These are phyloP conservation scores for Schizaphis graminum DNA, from an alignment of 2,888 invertebrate genomes.

Conservation along the genomic window DNA sequence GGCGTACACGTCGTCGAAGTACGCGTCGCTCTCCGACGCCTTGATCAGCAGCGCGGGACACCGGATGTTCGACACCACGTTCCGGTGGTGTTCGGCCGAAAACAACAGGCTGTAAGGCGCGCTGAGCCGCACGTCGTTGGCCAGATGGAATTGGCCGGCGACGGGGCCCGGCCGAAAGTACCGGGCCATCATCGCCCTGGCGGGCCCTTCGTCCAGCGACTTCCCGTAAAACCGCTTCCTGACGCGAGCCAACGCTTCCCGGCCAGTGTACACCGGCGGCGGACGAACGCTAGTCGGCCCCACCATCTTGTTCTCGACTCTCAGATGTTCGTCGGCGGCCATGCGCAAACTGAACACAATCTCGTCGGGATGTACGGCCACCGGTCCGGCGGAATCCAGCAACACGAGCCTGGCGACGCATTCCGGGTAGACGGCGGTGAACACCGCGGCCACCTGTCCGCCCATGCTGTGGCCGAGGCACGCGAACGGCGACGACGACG, in stretches of 20 bases:
- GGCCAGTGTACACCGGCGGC: conserved; percentile 68
- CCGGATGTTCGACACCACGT: not conserved
- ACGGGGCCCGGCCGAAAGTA: not conserved
- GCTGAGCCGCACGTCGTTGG: conserved; percentile 14
- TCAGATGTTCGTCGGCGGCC: conserved; percentile 66
- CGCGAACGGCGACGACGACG: conserved; percentile 74
- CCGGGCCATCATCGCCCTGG: conserved; percentile 35
- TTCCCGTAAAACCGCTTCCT: conserved; percentile 66
- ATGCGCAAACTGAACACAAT: conserved; percentile 64
- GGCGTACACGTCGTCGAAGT: not conserved
- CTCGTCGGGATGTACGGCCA: conserved; percentile 47
- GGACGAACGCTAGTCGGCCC: not conserved
- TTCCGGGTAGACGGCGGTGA: conserved; percentile 66
- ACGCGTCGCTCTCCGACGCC: conserved; percentile 18
- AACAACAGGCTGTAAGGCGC: conserved; percentile 31
- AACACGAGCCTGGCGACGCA: conserved; percentile 56
- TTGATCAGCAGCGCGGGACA: conserved; percentile 44
- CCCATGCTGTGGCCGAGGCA: conserved; percentile 78
- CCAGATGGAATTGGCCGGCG: not conserved
- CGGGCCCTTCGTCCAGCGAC: conserved; percentile 67
- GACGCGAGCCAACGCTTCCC: conserved; percentile 67
- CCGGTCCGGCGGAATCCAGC: conserved; percentile 66
- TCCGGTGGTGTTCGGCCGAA: not conserved
- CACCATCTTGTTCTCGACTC: conserved; percentile 67
- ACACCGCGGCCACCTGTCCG: conserved; percentile 66